Evolutionary conservation across 1,140 invertebrate species (phyloP), one percentile per base, ranked within the genome.

Genomic region (Vollenhovia emeryi): DNA sequence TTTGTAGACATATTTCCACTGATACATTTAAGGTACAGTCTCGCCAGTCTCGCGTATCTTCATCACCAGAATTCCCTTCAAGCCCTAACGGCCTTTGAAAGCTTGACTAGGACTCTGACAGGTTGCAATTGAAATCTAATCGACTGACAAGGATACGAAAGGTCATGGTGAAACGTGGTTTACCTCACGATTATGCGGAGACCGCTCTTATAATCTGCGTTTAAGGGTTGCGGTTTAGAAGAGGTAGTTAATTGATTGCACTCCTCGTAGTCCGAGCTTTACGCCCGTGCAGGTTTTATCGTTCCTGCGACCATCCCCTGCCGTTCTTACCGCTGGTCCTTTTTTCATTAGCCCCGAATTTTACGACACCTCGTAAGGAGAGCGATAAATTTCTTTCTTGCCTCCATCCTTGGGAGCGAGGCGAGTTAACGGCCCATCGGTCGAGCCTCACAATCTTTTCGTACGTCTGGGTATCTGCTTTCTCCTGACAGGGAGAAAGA

Each of bases 261-360:
- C 55, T 69, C 27, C 27, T 71, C 48, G 9, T 11, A 13, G 59
- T 11, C 60, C 45, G 11, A 76, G 55, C 27, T 84, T 85, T 43
- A 64, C 66, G 45, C 52, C 43, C 8, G 36, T 24, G 43, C 15
- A 7, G 52, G 40, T 36, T 78, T 83, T 86, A 80, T 75, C 74
- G 83, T 55, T 69, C 15, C 30, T 27, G 50, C 33, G 57, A 33
- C 36, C 33, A 33, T 60, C 62, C 43, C 15, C 52, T 52, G 11
- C 52, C 52, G 66, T 33, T 52, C 30, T 24, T 11, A 7, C 18
- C 40, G 27, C 55, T 74, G 40, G 52, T 60, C 27, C 55, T 80
- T 88, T 89, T 87, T 89, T 86, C 84, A 88, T 88, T 89, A 84
- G 79, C 52, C 60, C 30, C 84, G 76, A 89, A 89, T 90, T 90